Base-by-base conservation (phyloP, 2,797 vertebrate species). In the Astyanax mexicanus region DNA sequence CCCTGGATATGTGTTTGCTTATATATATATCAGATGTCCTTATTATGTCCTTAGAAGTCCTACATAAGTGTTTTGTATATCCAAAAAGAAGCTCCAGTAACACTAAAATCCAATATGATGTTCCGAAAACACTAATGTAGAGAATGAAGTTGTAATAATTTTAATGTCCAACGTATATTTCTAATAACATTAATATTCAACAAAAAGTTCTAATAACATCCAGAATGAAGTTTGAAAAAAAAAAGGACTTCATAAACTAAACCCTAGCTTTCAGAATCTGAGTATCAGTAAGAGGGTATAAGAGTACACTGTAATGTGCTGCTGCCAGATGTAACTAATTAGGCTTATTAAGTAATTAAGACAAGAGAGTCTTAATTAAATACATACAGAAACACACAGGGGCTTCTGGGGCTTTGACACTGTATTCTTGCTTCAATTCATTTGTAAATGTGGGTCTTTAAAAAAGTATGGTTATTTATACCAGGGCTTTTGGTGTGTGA, bases 341-440 rank as follows among this genome's bases (percentile, higher is more conserved):
- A 90, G 87, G 83, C 87, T 86, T 91, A 92, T 93, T 93, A 92
- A 90, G 90, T 92, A 90, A 91, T 93, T 92, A 92, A 91, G 90
- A 90, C 66, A 62, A 87, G 88, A 90, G 77, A 89, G 88, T 90
- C 90, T 92, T 92, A 92, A 93, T 92, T 93, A 91, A 90, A 89
- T 89, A 44, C 84, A 68, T 90, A 32, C 83, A 84, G 25, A 55
- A 25, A 29, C 88, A 60, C 86, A 90, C 90, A 92, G 84, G 90
- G 90, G 92, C 89, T 82, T 75, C 76, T 74, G 82, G 77, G 84
- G 86, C 86, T 84, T 81, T 88, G 85, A 84, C 86, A 84, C 85
- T 76, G 29, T 47, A 77, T 72, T 85, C 80, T 85, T 82, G 81
- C 79, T 82, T 83, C 49, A 76, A 84, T 82, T 84, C 71, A 79